These are phyloP conservation scores for Cynaeus angustus DNA, from an alignment of 2,888 invertebrate genomes.

Conservation along the genomic window DNA sequence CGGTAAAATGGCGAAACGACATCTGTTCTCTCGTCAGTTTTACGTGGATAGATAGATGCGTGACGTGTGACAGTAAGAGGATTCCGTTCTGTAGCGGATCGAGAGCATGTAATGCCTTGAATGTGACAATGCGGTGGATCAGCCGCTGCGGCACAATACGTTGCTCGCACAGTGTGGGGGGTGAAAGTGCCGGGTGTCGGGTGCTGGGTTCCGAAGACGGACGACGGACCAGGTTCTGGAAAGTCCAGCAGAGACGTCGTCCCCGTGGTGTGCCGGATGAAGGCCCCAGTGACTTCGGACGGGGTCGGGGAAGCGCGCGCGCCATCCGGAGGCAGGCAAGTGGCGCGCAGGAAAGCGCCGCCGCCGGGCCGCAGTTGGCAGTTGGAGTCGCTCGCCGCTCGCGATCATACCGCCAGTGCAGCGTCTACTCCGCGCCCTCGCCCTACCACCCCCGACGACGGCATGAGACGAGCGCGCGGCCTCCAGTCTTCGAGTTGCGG, in stretches of 20 bases:
- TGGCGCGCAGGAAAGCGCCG: conserved; percentile 68
- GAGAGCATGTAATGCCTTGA: conserved; percentile 53
- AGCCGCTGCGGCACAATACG: conserved; percentile 53
- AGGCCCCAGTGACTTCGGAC: conserved; percentile 50
- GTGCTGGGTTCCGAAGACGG: no score
- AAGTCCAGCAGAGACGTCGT: conserved; percentile 33
- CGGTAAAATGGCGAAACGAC: conserved; percentile 23
- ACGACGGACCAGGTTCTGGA: conserved; percentile 21
- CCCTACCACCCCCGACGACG: conserved; percentile 66
- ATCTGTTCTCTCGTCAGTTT: conserved; percentile 47
- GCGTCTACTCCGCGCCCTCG: conserved; percentile 63
- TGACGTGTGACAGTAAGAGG: conserved; percentile 54
- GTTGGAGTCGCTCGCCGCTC: conserved; percentile 69
- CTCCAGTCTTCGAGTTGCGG: conserved; percentile 70
- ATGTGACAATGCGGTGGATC: conserved; percentile 55
- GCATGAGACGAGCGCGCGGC: conserved; percentile 69
- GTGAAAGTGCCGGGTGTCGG: conserved; percentile 20
- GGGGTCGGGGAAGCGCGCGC: conserved; percentile 57
- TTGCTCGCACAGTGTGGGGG: conserved; percentile 8
- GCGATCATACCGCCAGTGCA: conserved; percentile 67
- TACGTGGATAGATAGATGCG: conserved; percentile 42
- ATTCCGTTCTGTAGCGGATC: conserved; percentile 52
- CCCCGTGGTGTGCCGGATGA: conserved; percentile 29
- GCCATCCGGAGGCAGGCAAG: conserved; percentile 59
- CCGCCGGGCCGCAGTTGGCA: conserved; percentile 67